phyloP scores from a whole-genome alignment of 1,140 invertebrate species.

The Brachionus calyciflorus region DNA sequence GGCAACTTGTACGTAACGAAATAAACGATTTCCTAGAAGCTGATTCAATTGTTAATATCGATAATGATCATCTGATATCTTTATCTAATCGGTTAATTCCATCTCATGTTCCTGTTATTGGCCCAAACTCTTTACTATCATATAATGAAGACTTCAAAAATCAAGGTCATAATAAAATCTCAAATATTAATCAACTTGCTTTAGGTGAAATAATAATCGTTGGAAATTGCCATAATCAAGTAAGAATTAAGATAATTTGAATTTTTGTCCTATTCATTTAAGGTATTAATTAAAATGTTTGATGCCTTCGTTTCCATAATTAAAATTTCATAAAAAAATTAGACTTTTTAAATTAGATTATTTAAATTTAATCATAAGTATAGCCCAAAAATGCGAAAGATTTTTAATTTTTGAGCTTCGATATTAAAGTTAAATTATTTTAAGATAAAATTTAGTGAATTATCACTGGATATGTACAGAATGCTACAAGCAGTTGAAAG shows the following conservation, averaged over 20 bases:
- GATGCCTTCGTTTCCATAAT: too few relatives aligned
- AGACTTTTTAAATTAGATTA: too few relatives aligned
- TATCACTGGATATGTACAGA: constrained; percentile 96
- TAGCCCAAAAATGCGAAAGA: too few relatives aligned
- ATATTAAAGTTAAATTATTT: constrained; percentile 54
- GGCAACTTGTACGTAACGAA: constrained; percentile 77
- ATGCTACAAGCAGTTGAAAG: constrained; percentile 91
- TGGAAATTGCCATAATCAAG: constrained; percentile 85
- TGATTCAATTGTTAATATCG: constrained; percentile 66
- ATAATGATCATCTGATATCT: constrained; percentile 81
- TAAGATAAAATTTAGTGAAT: constrained; percentile 86
- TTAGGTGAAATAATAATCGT: constrained; percentile 91
- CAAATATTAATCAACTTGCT: not conserved
- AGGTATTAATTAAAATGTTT: too few relatives aligned
- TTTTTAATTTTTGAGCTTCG: not conserved
- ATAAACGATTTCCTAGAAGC: constrained; percentile 85
- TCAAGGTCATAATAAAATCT: not conserved
- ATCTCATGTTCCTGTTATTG: constrained; percentile 32
- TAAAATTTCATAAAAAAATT: too few relatives aligned
- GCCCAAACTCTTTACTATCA: not conserved
- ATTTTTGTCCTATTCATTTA: too few relatives aligned
- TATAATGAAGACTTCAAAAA: not conserved
- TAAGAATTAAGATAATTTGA: too few relatives aligned
- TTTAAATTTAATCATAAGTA: too few relatives aligned
- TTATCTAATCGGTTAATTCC: constrained; percentile 65